Evolutionary conservation across 2,888 invertebrate species (phyloP), one percentile per base, ranked within the genome.

Genomic region (Diploptera punctata): DNA sequence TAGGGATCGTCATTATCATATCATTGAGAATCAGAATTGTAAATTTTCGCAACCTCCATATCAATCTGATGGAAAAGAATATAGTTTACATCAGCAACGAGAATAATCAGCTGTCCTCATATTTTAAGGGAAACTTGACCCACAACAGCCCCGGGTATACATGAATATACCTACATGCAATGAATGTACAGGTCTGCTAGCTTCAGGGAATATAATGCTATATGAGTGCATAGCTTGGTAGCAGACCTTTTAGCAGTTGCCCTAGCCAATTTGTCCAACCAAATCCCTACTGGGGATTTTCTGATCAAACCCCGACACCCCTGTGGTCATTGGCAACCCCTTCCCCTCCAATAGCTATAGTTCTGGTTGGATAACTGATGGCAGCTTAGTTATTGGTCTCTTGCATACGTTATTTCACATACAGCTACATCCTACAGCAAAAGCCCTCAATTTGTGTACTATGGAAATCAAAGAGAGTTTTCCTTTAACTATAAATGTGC

Each of bases 241-340:
- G 68, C 31, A 54, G 54, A 24, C 62, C 38, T 65, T 65, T 65
- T 65, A 65, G 43, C 62, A 65, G 62, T 65, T 43, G 31, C 60
- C 60, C 69, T 52, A 57, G 62, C 70, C 70, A 70, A 70, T 70
- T 70, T 70, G 62, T 70, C 60, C 61, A 43, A 31, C 47, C 43
- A 70, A 70, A 70, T 70, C 70, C 70, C 70, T 49, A 29, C 47
- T 29, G 67, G 29, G 67, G 67, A 67, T 49, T 49, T 52, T 67
- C 67, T 67, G 67, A 52, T 52, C 67, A 67, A 67, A 33, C 33
- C 62, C 69, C 43, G 29, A 43, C 54, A 43, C 68, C 67, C 44
- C n/a, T 49, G 7, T 54, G 13, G 47, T 47, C 47, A 47, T 47
- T n/a, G 47, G 47, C 21, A n/a, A 54, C n/a, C 43, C 44, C 29